Evolutionary conservation across 1,140 invertebrate species (phyloP), one percentile per base, ranked within the genome.

Genomic region (Neoseiulus cucumeris): DNA sequence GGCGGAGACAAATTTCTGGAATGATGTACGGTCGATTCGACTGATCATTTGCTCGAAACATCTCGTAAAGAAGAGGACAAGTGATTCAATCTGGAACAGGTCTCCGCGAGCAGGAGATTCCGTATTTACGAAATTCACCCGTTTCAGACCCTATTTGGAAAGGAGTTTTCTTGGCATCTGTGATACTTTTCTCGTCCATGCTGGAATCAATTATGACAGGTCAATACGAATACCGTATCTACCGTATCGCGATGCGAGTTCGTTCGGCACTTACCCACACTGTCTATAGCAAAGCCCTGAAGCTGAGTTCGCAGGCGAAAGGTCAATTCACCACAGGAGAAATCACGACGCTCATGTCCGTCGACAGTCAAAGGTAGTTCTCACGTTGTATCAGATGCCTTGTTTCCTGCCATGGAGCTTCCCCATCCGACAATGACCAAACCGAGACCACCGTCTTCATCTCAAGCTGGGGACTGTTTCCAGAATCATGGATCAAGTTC

Each of bases 271-370:
- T 98, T 22, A 91, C 93, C 7, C 87, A 90, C 69, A 83, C 91
- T 64, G 89, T 98, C 69, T 98, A 98, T 74, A 81, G 85, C 72
- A 98, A 98, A 75, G 72, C 77, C 7, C 65, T 78, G 17, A 65
- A 65, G 22, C 68, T 77, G 33, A 74, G 75, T 5, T 75, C 70
- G 65, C 68, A 72, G 20, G 70, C 75, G 22, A 68, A 69, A 28
- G 72, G 72, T 66, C 73, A 77, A n/a, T 87, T 85, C 4, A 91
- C 89, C 0, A 85, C 91, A 25, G 91, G 90, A 65, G 89, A 91
- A 80, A 87, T 88, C 71, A 89, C 93, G 0, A 94, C 94, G 75
- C 76, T 95, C 64, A 94, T 94, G 90, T 85, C 91, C 0, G 87
- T 91, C 0, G 88, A 91, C 75, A 82, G 82, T 1, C 83, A 85